Evolutionary conservation across 2,797 vertebrate genomes (phyloP).

Genomic region (Malacoraja senta): DNA sequence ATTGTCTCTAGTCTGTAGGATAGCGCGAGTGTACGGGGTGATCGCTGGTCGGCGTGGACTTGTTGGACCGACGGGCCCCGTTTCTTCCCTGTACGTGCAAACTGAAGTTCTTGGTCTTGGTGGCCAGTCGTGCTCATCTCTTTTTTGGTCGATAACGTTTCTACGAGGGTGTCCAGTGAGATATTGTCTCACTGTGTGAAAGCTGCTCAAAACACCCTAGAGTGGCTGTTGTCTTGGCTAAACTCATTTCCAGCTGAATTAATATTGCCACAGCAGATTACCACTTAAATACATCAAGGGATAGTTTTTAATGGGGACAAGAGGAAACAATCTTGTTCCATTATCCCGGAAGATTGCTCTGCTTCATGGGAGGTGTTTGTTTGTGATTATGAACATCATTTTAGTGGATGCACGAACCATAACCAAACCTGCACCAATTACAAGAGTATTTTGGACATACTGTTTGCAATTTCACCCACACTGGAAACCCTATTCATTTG

Average conservation of each 20-base stretch:
- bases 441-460: neutral
- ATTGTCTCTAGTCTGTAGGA: too few relatives aligned
- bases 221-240: neutral
- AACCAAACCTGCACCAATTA: neutral
- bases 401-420: neutral
- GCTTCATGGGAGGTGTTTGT: neutral
- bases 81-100: too few relatives aligned
- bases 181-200: too few relatives aligned
- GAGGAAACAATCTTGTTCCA: neutral
- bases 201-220: too few relatives aligned
- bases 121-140: too few relatives aligned
- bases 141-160: too few relatives aligned
- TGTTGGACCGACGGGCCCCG: too few relatives aligned
- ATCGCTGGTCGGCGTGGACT: too few relatives aligned
- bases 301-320: neutral
- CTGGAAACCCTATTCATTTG: neutral
- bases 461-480: neutral
- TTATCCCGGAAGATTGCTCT: neutral
- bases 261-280: neutral
- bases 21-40: too few relatives aligned
- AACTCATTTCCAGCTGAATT: neutral
- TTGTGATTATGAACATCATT: neutral
- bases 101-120: too few relatives aligned
- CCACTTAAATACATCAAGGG: neutral
- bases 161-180: too few relatives aligned